A percentile compares a stretch with the other conserved stretches of the same genome.
Evolutionary conservation across 2,888 invertebrate genomes (phyloP).

Genomic region (Drosophila affinis): DNA sequence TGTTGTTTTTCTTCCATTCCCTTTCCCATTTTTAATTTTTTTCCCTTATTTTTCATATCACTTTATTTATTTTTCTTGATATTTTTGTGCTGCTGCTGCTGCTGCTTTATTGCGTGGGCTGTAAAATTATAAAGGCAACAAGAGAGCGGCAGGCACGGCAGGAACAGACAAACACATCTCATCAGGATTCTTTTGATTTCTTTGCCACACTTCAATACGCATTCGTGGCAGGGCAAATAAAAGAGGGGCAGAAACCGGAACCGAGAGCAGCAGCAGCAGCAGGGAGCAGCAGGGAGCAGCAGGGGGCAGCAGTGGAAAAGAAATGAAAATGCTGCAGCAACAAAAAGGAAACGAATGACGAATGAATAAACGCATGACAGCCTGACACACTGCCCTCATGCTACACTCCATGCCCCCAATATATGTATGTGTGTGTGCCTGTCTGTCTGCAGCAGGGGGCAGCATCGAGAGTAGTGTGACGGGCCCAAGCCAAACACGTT

Average conservation of each 20-base stretch:
- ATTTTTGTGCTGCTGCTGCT: constrained; percentile 10
- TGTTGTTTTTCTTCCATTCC: constrained; percentile 9
- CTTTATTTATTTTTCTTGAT: constrained; percentile 31
- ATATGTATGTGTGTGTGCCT: constrained; percentile 13
- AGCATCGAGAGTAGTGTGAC: neutral
- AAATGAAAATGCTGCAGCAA: constrained; percentile 55
- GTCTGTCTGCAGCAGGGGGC: neutral
- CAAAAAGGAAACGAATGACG: constrained; percentile 66
- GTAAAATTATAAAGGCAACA: constrained; percentile 39
- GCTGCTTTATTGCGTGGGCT: constrained; percentile 23
- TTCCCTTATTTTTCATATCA: constrained; percentile 35
- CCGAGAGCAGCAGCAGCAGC: neutral
- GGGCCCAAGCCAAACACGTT: constrained; percentile 41
- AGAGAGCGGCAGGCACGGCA: neutral
- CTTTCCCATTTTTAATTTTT: constrained; percentile 2
- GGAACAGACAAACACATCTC: constrained; percentile 59
- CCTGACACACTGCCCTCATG: constrained; percentile 56
- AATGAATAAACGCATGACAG: constrained; percentile 74
- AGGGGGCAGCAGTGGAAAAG: constrained; percentile 23
- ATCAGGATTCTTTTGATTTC: constrained; percentile 74
- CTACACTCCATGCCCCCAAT: constrained; percentile 11
- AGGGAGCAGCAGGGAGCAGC: neutral
- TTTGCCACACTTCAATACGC: constrained; percentile 70
- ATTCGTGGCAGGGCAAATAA: constrained; percentile 44
- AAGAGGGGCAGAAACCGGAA: constrained; percentile 25